Conservation (phyloP, 2,888 invertebrate species). For the Tyria jacobaeae region DNA sequence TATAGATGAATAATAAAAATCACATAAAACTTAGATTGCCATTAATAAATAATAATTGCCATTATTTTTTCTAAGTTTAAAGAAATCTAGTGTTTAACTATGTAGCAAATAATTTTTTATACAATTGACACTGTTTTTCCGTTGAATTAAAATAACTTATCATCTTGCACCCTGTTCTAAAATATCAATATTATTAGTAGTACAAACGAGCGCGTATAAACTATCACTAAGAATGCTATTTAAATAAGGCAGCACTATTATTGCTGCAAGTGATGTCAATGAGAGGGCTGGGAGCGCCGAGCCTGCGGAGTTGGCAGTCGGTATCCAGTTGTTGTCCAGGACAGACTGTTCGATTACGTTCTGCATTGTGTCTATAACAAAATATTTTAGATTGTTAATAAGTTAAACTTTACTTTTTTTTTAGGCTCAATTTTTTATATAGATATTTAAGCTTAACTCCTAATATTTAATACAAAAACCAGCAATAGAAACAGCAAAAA, state of each 20-base stretch:
- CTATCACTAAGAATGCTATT: constrained; percentile 54
- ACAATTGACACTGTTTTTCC: constrained; percentile 54
- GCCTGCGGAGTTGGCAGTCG: constrained; percentile 79
- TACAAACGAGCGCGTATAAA: constrained; percentile 49
- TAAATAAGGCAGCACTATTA: constrained; percentile 64
- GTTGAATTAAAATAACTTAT: constrained; percentile 63
- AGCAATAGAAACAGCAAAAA: too few relatives aligned
- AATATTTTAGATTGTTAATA: background rate
- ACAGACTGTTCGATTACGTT: constrained; percentile 84
- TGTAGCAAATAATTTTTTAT: constrained; percentile 27
- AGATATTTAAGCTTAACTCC: too few relatives aligned
- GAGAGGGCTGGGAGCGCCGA: constrained; percentile 63
- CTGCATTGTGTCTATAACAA: constrained; percentile 78
- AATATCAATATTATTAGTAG: constrained; percentile 54
- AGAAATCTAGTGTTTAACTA: constrained; percentile 30
- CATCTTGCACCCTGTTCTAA: constrained; percentile 66
- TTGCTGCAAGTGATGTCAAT: constrained; percentile 60
- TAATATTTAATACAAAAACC: too few relatives aligned
- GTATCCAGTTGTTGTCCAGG: constrained; percentile 83
- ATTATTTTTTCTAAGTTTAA: constrained; percentile 16
- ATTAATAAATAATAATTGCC: background rate
- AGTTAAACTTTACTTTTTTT: background rate
- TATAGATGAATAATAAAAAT: background rate
- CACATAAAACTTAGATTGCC: background rate
- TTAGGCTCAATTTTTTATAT: too few relatives aligned